phyloP scores from a whole-genome alignment of 1,140 invertebrate genomes.

The Marisa cornuarietis region DNA sequence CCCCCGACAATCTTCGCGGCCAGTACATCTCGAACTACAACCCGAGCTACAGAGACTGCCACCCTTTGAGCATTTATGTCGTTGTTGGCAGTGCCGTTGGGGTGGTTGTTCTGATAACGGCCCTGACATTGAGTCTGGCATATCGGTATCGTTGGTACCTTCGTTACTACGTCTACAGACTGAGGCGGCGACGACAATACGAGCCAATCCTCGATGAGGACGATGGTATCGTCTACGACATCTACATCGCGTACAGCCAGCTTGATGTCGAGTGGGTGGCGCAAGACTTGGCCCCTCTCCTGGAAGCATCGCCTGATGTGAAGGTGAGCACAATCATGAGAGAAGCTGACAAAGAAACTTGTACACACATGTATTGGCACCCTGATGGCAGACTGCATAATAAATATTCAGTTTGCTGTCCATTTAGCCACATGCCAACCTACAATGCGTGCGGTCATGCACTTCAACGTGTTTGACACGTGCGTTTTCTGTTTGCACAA shows the following conservation, averaged over 20 bases:
- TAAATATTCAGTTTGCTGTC: not conserved
- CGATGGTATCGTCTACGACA: not conserved
- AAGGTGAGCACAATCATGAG: not conserved
- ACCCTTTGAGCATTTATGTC: not conserved
- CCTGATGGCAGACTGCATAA: not conserved
- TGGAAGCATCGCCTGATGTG: not conserved
- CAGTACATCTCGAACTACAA: not conserved
- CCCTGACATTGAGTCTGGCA: not conserved
- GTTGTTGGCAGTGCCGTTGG: not conserved
- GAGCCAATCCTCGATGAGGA: not conserved
- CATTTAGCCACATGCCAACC: not conserved
- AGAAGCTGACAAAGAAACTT: not conserved
- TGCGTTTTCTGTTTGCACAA: not conserved
- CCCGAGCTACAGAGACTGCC: not conserved
- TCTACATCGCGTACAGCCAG: constrained; percentile 5
- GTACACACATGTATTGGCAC: not conserved
- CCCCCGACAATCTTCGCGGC: not conserved
- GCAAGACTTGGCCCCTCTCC: not conserved
- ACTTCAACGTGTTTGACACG: not conserved
- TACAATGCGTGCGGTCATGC: not conserved
- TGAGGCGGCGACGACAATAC: constrained; percentile 3
- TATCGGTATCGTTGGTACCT: constrained; percentile 16
- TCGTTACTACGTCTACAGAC: constrained; percentile 14
- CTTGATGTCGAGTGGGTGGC: not conserved
- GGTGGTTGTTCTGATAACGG: not conserved